A percentile compares a stretch with the other conserved stretches of the same genome.
Evolutionary conservation across 2,113 vertebrate species (phyloP).

Genomic region (Chloebia gouldiae): DNA sequence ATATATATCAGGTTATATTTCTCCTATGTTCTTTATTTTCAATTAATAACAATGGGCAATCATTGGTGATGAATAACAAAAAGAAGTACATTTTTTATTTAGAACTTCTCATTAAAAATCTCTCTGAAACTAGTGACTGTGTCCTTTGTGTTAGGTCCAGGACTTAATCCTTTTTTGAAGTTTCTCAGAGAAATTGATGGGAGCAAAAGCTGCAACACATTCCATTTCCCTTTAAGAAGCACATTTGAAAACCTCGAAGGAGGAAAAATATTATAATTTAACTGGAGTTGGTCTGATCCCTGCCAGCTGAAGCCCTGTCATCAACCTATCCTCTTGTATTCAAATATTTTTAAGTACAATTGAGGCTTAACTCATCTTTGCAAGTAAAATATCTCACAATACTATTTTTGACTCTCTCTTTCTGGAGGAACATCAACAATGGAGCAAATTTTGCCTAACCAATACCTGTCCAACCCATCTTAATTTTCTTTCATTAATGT

Average conservation of each 20-base stretch:
- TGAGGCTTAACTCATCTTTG: neutral
- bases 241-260: neutral
- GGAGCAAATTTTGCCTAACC: neutral
- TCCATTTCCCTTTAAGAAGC: neutral
- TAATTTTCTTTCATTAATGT: neutral
- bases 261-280: neutral
- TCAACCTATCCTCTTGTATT: neutral
- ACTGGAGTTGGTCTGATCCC: neutral
- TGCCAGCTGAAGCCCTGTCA: neutral
- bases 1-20: neutral
- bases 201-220: neutral
- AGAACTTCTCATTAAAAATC: neutral
- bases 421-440: neutral
- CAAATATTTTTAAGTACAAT: neutral
- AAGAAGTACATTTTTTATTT: neutral
- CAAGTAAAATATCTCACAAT: neutral
- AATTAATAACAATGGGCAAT: neutral
- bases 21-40: neutral
- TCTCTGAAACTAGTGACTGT: neutral
- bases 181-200: neutral
- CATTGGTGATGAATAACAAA: neutral
- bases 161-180: neutral
- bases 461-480: neutral
- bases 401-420: neutral
- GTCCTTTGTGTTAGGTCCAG: neutral